Evolutionary conservation across 2,888 invertebrate genomes (phyloP).

Genomic region (Leptarthrus brevirostris): DNA sequence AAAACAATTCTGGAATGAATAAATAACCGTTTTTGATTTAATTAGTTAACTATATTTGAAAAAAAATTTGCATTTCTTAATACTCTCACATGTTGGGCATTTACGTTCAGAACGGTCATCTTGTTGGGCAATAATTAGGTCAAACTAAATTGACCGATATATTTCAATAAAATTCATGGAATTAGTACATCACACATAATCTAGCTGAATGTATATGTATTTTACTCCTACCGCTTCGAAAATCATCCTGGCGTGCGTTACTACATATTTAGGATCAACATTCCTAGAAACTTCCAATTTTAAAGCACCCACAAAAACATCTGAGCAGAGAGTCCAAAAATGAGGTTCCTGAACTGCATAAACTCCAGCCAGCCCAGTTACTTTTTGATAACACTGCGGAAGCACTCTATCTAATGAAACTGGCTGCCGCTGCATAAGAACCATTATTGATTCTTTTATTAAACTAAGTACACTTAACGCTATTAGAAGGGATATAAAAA

Average conservation of each 20-base stretch:
- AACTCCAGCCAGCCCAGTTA: constrained; percentile 91
- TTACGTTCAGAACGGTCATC: no score
- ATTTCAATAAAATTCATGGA: not conserved
- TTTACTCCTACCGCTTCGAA: constrained; percentile 92
- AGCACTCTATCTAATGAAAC: constrained; percentile 81
- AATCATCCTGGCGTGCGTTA: constrained; percentile 93
- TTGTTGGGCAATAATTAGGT: no score
- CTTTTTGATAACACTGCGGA: constrained; percentile 89
- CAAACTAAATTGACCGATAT: no score
- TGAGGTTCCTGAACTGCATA: constrained; percentile 97
- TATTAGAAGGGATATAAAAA: constrained; percentile 93
- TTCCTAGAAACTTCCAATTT: constrained; percentile 95
- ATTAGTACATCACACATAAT: constrained; percentile 77
- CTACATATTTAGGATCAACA: constrained; percentile 92
- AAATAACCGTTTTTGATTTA: not conserved
- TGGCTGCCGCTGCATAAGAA: constrained; percentile 96
- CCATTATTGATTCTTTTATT: constrained; percentile 86
- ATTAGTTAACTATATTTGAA: no score
- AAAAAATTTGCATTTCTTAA: no score
- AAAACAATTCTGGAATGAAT: constrained; percentile 29
- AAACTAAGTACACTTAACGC: constrained; percentile 86
- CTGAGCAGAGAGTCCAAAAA: constrained; percentile 98
- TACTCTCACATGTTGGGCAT: no score
- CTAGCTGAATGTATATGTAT: constrained; percentile 92
- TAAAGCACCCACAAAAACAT: constrained; percentile 90